phyloP scores from a whole-genome alignment of 2,113 vertebrate species.

The Puffinus mauretanicus region DNA sequence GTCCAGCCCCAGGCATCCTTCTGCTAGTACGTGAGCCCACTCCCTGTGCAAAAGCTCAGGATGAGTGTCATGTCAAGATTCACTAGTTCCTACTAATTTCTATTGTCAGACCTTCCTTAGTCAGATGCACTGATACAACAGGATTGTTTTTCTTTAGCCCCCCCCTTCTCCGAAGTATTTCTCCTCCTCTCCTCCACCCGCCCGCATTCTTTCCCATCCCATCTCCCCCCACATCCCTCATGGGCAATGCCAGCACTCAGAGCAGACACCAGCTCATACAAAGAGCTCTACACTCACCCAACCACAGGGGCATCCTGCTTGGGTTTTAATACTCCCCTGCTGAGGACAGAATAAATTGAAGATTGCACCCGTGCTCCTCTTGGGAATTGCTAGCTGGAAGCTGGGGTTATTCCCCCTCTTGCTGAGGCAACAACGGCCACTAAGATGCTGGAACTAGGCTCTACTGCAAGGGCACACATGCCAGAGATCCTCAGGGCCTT shows the following conservation, averaged over 20 bases:
- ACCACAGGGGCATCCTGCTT: constrained; percentile 42
- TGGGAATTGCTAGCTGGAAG: constrained; percentile 42
- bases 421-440: constrained; percentile 18
- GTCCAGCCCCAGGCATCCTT: background rate
- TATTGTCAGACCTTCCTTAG: background rate
- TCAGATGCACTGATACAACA: background rate
- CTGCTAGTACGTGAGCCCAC: background rate
- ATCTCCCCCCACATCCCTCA: background rate
- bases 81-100: background rate
- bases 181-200: background rate
- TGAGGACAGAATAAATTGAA: constrained; percentile 58
- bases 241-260: background rate
- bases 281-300: constrained; percentile 62
- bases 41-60: background rate
- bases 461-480: constrained; percentile 10
- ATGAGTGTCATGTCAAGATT: rapidly evolving
- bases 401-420: constrained; percentile 12
- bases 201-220: background rate
- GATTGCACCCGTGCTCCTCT: constrained; percentile 46
- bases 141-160: background rate
- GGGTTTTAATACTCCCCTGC: constrained; percentile 62
- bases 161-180: background rate
- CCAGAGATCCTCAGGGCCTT: constrained; percentile 38
- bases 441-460: constrained; percentile 44
- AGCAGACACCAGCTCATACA: constrained; percentile 9